These are phyloP conservation scores for Spatula clypeata DNA, from an alignment of 2,797 vertebrate genomes.

Conservation along the genomic window DNA sequence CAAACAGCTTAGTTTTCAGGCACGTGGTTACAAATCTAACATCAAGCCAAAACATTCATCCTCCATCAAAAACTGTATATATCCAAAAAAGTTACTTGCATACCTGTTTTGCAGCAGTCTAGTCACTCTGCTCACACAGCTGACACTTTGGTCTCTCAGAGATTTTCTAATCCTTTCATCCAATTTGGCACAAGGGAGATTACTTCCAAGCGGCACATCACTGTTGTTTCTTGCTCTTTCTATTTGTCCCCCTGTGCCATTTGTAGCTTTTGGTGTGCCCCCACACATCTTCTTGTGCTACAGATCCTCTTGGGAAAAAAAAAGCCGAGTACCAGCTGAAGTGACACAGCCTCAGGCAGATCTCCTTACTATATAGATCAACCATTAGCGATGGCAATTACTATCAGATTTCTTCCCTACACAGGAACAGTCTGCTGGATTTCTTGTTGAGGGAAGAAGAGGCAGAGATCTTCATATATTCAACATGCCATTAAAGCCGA, in stretches of 20 bases:
- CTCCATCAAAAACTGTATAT: background rate
- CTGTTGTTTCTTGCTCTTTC: constrained; percentile 15
- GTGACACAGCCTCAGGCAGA: background rate
- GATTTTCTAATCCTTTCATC: constrained; percentile 59
- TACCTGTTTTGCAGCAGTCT: constrained; percentile 76
- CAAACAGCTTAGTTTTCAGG: background rate
- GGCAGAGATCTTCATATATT: background rate
- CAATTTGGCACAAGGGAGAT: constrained; percentile 35
- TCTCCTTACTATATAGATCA: constrained; percentile 26
- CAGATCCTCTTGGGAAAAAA: background rate
- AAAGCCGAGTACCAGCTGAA: constrained; percentile 21
- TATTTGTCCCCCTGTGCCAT: constrained; percentile 2
- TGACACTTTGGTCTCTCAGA: constrained; percentile 3
- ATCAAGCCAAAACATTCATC: background rate
- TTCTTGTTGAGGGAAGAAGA: background rate
- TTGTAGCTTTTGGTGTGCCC: constrained; percentile 70
- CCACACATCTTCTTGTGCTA: constrained; percentile 81
- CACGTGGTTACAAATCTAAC: background rate
- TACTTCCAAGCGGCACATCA: constrained; percentile 11
- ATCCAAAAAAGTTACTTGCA: constrained; percentile 18
- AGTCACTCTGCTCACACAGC: constrained; percentile 6
- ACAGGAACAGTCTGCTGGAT: background rate
- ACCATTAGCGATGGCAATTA: background rate
- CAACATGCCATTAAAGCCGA: constrained; percentile 44
- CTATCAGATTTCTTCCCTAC: background rate